Evolutionary conservation across 1,140 invertebrate species (phyloP), one percentile per base, ranked within the genome.

Genomic region (Orussus abietinus): DNA sequence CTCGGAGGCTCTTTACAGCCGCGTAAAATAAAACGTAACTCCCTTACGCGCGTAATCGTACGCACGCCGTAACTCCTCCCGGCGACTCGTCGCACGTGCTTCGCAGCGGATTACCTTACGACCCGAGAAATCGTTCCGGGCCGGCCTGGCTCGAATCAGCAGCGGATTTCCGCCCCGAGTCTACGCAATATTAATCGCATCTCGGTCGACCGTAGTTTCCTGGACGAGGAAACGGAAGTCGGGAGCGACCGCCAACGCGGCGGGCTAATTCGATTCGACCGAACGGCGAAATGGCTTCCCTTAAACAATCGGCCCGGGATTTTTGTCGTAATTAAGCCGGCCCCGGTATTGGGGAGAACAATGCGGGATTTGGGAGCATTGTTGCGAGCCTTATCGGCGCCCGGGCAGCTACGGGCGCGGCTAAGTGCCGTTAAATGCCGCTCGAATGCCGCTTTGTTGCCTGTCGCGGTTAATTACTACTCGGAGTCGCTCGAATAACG

Each of bases 331-430:
- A 64, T 64, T 64, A 59, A 62, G 59, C 57, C 50, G 47, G 42
- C 46, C 54, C 46, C 49, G 49, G 48, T 57, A 62, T 59, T 55
- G 58, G 56, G 42, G 41, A 33, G 55, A 57, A 66, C 61, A 66
- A 66, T 66, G 57, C 55, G 47, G 59, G 61, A 64, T 64, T 66
- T 64, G 47, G n/a, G 53, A 51, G 61, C 57, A 66, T 66, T 66
- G 64, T 66, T 66, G 45, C 51, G 49, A 47, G 62, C 61, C 57
- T 66, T 66, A 66, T 66, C 64, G 57, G 52, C 43, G 47, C 48
- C 33, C 47, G 38, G 49, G 51, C 57, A 55, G 54, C 53, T 48
- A 36, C 45, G 32, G 41, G 43, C 40, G 42, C 47, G 33, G 52
- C 57, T 62, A 66, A 66, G 64, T 52, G 53, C 59, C 57, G 61